A percentile compares a stretch with the other conserved stretches of the same genome.
Evolutionary conservation across 2,113 vertebrate species (phyloP).

Genomic region (Pantherophis guttatus): DNA sequence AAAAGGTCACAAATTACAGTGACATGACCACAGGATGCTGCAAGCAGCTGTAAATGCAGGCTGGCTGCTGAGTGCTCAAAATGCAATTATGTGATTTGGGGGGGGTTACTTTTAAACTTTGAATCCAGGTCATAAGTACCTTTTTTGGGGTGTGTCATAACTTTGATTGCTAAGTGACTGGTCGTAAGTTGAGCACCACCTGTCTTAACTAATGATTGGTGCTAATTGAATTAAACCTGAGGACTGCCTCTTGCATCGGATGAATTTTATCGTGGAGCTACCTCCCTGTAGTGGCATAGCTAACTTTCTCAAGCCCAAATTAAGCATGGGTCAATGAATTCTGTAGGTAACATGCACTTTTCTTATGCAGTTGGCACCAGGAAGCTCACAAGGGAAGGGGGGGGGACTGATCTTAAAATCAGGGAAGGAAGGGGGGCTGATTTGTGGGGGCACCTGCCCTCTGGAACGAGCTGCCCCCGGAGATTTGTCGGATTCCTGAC

Average conservation of each 20-base stretch:
- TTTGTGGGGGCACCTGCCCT: background rate
- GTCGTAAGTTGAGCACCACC: background rate
- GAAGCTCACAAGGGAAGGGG: background rate
- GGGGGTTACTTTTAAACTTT: background rate
- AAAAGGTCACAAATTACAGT: background rate
- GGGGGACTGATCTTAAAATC: no score
- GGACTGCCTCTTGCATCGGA: background rate
- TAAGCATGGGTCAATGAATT: background rate
- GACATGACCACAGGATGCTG: no score
- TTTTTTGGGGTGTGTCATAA: background rate
- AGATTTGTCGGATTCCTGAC: no score
- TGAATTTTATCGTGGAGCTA: background rate
- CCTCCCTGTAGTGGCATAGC: background rate
- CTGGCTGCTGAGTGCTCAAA: no score
- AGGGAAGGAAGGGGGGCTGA: background rate
- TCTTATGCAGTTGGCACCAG: background rate
- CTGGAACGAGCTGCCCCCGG: no score
- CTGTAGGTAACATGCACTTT: background rate
- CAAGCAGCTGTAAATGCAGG: no score
- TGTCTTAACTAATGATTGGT: background rate
- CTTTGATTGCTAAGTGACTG: background rate
- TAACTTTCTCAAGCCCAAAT: background rate
- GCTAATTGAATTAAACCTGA: background rate
- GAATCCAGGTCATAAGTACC: background rate
- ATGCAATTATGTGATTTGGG: no score